A percentile compares a stretch with the other conserved stretches of the same genome.
phyloP scores from a whole-genome alignment of 2,888 invertebrate genomes.

The Chrysina gloriosa region DNA sequence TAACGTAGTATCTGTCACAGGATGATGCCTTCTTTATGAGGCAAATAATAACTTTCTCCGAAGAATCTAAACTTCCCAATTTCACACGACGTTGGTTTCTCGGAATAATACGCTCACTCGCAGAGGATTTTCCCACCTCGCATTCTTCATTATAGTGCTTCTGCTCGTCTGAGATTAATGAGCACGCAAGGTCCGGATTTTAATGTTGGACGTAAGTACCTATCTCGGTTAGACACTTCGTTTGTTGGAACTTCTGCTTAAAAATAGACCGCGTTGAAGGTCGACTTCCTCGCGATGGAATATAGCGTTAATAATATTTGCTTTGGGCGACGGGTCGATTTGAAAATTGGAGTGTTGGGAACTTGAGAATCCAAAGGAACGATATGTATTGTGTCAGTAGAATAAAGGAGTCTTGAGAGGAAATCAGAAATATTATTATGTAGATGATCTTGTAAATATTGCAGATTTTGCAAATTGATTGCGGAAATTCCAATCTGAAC shows the following conservation, averaged over 20 bases:
- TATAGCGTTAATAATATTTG: constrained; percentile 2
- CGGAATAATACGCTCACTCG: background rate
- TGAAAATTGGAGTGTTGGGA: constrained; percentile 13
- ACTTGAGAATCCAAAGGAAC: too few species aligned
- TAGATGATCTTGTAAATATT: too few species aligned
- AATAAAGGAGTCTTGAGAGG: too few species aligned
- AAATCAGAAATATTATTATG: too few species aligned
- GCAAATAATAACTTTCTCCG: constrained; percentile 22
- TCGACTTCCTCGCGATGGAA: constrained; percentile 13
- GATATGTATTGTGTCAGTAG: too few species aligned
- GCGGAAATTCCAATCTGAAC: too few species aligned
- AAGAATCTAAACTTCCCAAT: constrained; percentile 14
- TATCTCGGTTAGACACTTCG: constrained; percentile 19
- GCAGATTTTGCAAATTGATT: too few species aligned
- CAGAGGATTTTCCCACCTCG: background rate
- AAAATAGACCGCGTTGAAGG: constrained; percentile 29
- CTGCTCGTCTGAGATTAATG: background rate
- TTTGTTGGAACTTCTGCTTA: constrained; percentile 14
- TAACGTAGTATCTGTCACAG: background rate
- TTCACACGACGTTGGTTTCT: constrained; percentile 19
- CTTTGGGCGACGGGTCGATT: constrained; percentile 12
- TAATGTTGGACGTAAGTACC: constrained; percentile 10
- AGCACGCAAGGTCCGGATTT: background rate
- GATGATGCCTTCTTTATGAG: background rate
- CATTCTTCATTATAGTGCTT: background rate